Base-by-base conservation (phyloP, 37 sponge, comb jelly and placozoan species). In the Spongia lamella region DNA sequence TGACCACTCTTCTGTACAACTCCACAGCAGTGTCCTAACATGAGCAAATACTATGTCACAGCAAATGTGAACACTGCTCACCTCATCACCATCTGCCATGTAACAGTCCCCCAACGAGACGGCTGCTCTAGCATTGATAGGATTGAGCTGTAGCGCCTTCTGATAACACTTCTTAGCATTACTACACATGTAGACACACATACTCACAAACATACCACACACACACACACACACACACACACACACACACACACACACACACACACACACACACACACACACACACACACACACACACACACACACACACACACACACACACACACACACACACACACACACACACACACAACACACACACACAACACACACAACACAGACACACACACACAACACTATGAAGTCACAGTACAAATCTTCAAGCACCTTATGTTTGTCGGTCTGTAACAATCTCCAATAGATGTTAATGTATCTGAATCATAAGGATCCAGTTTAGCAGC, bases 391-490 rank as follows among this genome's bases (percentile, higher is more conserved):
- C 21, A 21, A 56, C 57, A 7, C 58, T 30, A 15, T 43, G 47
- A 43, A 5, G 9, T 13, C 47, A 43, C 9, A 43, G 47, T 9
- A 43, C 5, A 9, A 43, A 13, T 43, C 5, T 9, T 13, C 47
- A 43, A 9, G 5, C 47, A 43, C 9, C 5, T 13, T 43, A 43
- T 43, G 9, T 9, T 43, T 43, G 47, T 43, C 9, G 47, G 5
- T 43, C 50, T 70, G 63, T 89, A 80, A 71, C 83, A 93, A 56
- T 81, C 65, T n/a, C 94, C 94, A 31, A 93, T 53, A 24, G 74
- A 65, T 40, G 62, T 36, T 36, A 89, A 85, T 16, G 78, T 27
- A 9, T 82, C 72, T 9, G 87, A 60, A 54, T 86, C 58, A 38
- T 39, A 60, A 9, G 92, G 84, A 38, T 89, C 87, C 24, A 78